Conservation (phyloP, 2,888 invertebrate species). For the Alloplasta piceator region DNA sequence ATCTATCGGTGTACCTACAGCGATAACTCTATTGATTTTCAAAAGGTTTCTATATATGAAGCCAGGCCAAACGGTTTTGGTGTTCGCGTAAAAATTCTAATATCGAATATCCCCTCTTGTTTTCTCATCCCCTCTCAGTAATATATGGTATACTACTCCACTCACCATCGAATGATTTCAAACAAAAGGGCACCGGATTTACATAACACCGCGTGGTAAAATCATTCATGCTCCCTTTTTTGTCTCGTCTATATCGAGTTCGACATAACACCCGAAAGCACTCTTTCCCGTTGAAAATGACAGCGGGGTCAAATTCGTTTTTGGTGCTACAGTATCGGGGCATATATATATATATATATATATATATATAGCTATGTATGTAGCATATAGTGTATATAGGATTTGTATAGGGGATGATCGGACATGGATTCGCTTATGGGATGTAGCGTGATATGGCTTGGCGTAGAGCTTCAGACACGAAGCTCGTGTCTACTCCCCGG, state of each 20-base stretch:
- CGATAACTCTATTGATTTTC: slow-evolving; percentile 57
- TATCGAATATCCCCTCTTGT: slow-evolving; percentile 45
- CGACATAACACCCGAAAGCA: slow-evolving; percentile 15
- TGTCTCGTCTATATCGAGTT: neutral
- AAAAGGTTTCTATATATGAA: slow-evolving; percentile 32
- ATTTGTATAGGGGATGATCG: slow-evolving; percentile 51
- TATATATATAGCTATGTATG: slow-evolving; percentile 4
- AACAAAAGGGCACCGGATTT: no score
- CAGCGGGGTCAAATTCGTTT: slow-evolving; percentile 48
- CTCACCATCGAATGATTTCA: no score
- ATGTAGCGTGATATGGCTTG: slow-evolving; percentile 44
- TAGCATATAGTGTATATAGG: slow-evolving; percentile 5
- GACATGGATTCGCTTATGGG: slow-evolving; percentile 43
- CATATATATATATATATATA: slow-evolving; percentile 19
- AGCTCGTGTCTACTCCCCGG: slow-evolving; percentile 58
- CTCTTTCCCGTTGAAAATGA: slow-evolving; percentile 44
- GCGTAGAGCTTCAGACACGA: slow-evolving; percentile 46
- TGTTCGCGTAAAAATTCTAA: slow-evolving; percentile 54
- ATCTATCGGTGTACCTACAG: neutral
- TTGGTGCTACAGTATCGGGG: slow-evolving; percentile 26
- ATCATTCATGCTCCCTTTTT: neutral
- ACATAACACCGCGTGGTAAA: no score
- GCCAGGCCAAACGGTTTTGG: slow-evolving; percentile 19
- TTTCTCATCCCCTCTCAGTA: slow-evolving; percentile 8
- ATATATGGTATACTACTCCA: slow-evolving; percentile 5